Evolutionary conservation across 2,797 vertebrate species (phyloP).

Genomic region (Spheniscus humboldti): DNA sequence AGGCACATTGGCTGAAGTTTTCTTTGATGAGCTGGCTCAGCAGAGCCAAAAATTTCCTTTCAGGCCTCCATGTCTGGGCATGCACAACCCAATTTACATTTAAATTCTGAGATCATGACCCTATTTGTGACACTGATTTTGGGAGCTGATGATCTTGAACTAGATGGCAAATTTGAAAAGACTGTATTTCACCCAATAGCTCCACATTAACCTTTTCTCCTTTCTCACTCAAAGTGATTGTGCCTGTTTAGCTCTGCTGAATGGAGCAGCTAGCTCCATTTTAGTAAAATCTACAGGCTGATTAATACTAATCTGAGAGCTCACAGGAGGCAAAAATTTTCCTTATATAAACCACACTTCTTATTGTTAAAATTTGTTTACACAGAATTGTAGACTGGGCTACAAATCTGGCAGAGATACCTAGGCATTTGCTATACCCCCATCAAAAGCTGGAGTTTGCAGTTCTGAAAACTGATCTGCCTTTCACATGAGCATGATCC

Average conservation of each 20-base stretch:
- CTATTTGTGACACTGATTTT: conserved; percentile 10
- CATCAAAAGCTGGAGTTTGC: neutral
- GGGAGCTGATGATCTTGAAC: conserved; percentile 13
- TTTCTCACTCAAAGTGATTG: neutral
- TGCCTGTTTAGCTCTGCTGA: neutral
- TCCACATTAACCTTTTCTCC: conserved; percentile 4
- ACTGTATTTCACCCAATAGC: neutral
- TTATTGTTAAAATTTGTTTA: neutral
- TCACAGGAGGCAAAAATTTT: neutral
- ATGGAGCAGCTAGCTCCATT: neutral
- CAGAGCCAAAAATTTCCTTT: neutral
- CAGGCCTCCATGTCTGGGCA: neutral
- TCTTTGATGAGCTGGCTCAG: neutral
- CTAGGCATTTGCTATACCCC: neutral
- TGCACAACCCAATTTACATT: neutral
- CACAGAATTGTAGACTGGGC: neutral
- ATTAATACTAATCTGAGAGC: neutral
- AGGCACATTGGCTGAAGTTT: neutral
- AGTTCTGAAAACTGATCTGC: neutral
- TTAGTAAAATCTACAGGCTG: neutral
- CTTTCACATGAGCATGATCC: neutral
- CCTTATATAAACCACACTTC: neutral
- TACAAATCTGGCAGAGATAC: neutral
- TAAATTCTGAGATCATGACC: neutral
- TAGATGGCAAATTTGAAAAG: conserved; percentile 1